Evolutionary conservation across 2,888 invertebrate genomes (phyloP), one percentile per base, ranked within the genome.

Genomic region (Agriotes lineatus): DNA sequence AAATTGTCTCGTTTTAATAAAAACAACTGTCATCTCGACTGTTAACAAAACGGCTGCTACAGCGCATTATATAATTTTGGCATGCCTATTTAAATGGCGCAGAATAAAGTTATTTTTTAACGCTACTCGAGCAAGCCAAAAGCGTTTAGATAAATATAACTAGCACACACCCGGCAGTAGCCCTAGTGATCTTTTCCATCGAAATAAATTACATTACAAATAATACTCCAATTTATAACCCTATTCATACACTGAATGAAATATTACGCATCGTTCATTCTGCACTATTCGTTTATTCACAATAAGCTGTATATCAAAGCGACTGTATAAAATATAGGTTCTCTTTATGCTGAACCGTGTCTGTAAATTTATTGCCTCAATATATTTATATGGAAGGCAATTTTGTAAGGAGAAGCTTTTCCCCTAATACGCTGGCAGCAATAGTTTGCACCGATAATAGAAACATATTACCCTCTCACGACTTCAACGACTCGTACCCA

Each of bases 351-450:
- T 79, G 82, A 82, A 83, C 81, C 82, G 83, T 82, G 83, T 79
- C 77, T 78, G 74, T 67, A 79, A 83, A 85, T 85, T 85, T 85
- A 85, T 82, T 80, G 78, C 83, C 78, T 80, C 85, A 83, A 84
- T 85, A 84, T 84, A 84, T 85, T 84, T 85, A 84, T 84, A 84
- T 84, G 82, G 84, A 83, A 82, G 83, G 83, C 83, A 83, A 84
- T 85, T 84, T 84, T 78, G 82, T 77, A 77, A 74, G 79, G 76
- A 77, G 80, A 75, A 76, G 76, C 78, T 76, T 77, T 77, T 76
- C 76, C 77, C 79, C 80, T 80, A 80, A 78, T 77, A 78, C 79
- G 77, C 80, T 76, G 77, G 71, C 77, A 76, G 80, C 79, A 81
- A 81, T 82, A 82, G 82, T 82, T 82, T 81, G 81, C 81, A 77